Percentiles rank a stretch among this genome's conserved stretches.
phyloP scores from a whole-genome alignment of 2,797 vertebrate genomes.

The Eleutherodactylus coqui region DNA sequence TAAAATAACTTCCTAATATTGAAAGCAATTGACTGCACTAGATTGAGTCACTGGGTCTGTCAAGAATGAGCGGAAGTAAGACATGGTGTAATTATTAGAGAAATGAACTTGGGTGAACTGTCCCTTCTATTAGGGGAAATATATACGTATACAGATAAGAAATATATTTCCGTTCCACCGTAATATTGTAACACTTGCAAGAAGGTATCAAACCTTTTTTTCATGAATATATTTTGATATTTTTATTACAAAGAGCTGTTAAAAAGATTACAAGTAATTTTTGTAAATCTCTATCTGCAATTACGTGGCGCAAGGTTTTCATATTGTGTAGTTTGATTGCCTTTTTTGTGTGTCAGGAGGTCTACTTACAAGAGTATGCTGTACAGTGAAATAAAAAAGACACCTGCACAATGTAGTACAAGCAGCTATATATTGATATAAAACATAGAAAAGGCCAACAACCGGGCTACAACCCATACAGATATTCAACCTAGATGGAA shows the following conservation, averaged over 20 bases:
- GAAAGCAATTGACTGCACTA: constrained; percentile 54
- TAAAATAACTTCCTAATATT: constrained; percentile 62
- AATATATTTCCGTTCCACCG: neutral
- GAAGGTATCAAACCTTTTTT: neutral
- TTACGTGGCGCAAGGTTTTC: neutral
- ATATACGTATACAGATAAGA: neutral
- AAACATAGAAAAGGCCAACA: no score
- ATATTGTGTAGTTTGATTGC: neutral
- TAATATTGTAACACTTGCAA: neutral
- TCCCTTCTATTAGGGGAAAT: constrained; percentile 29
- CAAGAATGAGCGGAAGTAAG: constrained; percentile 54
- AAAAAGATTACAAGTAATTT: neutral
- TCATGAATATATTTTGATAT: neutral
- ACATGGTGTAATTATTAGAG: constrained; percentile 56
- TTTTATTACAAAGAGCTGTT: neutral
- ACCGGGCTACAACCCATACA: no score
- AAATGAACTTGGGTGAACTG: constrained; percentile 59
- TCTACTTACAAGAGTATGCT: no score
- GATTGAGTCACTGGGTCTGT: constrained; percentile 55
- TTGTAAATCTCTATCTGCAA: neutral
- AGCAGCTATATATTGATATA: no score
- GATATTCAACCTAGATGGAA: no score
- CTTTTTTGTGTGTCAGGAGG: neutral
- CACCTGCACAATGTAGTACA: no score
- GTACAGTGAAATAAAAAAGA: no score